Evolutionary conservation across 2,113 vertebrate species (phyloP).

Genomic region (Fregetta grallaria): DNA sequence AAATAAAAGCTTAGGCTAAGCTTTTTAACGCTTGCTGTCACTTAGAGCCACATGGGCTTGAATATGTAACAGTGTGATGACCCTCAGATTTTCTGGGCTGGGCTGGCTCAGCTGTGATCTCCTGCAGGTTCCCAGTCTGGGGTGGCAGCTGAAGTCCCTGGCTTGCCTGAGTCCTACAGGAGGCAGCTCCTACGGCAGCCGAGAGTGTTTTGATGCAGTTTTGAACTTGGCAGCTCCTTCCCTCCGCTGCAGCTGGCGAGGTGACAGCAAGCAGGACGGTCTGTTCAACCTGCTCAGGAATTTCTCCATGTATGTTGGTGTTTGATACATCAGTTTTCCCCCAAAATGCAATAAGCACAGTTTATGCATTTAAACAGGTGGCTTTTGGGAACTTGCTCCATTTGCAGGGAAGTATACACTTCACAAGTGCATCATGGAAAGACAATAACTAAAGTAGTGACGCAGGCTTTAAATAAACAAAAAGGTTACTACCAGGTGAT

Average conservation of each 20-base stretch:
- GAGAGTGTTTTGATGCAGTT: background rate
- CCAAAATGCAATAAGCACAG: background rate
- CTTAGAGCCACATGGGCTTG: background rate
- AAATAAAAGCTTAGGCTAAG: background rate
- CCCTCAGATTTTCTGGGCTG: background rate
- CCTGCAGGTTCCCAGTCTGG: background rate
- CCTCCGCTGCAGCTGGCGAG: background rate
- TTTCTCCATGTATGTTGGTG: background rate
- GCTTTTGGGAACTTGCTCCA: background rate
- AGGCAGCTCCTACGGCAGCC: background rate
- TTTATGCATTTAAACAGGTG: background rate
- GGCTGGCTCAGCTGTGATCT: background rate
- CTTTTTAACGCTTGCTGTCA: background rate
- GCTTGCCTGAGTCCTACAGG: background rate
- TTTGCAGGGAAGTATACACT: background rate
- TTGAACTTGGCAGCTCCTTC: conserved; percentile 1
- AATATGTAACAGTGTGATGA: background rate
- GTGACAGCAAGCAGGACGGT: background rate
- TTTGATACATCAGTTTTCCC: background rate
- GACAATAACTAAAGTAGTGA: conserved; percentile 18
- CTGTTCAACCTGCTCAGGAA: background rate
- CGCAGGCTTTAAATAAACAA: conserved; percentile 27
- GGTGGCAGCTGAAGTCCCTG: background rate
- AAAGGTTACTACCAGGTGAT: background rate
- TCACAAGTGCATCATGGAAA: conserved; percentile 33